These are phyloP conservation scores for Cydia strobilella DNA, from an alignment of 1,140 invertebrate genomes.

Conservation along the genomic window DNA sequence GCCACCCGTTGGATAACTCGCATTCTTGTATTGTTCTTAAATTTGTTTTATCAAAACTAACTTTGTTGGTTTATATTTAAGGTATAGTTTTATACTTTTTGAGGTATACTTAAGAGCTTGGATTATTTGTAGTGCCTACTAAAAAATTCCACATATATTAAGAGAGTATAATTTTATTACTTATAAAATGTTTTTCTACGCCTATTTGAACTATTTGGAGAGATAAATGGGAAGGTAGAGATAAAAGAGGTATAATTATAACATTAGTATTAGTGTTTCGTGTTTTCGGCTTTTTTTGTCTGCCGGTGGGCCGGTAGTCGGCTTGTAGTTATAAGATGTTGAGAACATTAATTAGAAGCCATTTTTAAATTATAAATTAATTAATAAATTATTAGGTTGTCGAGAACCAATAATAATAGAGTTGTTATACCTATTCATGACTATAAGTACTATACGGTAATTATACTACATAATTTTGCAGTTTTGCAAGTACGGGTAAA, in stretches of 20 bases:
- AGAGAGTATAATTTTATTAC: slow-evolving; percentile 29
- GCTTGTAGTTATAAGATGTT: neutral
- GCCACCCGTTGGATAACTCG: neutral
- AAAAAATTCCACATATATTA: slow-evolving; percentile 15
- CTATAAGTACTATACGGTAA: no score
- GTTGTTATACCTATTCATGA: neutral
- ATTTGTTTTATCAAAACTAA: neutral
- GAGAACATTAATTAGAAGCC: neutral
- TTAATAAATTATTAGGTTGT: neutral
- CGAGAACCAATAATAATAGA: neutral
- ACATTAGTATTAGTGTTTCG: slow-evolving; percentile 11
- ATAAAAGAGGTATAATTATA: slow-evolving; percentile 19
- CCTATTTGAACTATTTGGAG: slow-evolving; percentile 16
- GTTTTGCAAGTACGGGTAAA: neutral
- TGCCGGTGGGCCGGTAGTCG: slow-evolving; percentile 10
- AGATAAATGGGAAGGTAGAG: slow-evolving; percentile 12
- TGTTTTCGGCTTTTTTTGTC: slow-evolving; percentile 3
- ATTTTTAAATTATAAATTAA: neutral
- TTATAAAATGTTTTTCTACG: slow-evolving; percentile 25
- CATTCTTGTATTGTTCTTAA: neutral
- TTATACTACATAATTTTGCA: no score
- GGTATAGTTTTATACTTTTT: neutral
- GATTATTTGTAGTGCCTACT: neutral
- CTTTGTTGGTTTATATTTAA: neutral
- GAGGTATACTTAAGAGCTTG: neutral